Conservation (phyloP, 2,113 vertebrate species). For the Ptychochromis oligacanthus region DNA sequence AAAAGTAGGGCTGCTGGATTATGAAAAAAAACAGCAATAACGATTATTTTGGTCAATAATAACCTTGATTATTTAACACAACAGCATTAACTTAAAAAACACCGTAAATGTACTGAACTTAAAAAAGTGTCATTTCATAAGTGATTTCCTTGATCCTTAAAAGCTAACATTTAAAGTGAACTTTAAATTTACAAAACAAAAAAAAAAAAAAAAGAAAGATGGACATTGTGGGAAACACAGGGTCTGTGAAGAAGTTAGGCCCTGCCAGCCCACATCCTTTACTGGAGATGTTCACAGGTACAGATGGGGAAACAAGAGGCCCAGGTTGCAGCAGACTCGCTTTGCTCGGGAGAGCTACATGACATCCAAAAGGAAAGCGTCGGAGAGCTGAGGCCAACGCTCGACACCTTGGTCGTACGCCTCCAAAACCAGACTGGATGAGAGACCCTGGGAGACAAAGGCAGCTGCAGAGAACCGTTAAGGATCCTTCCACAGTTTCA, state of each 20-base stretch:
- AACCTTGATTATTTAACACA: not conserved
- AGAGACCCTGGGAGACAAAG: not conserved
- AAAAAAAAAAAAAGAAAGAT: not conserved
- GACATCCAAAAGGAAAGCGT: not conserved
- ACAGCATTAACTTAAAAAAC: not conserved
- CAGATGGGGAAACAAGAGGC: not conserved
- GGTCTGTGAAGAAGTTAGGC: not conserved
- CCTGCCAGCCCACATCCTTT: not conserved
- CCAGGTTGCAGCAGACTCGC: not conserved
- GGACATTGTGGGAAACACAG: not conserved
- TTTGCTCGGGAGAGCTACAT: not conserved
- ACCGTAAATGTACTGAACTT: too few relatives aligned
- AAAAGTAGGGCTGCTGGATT: not conserved
- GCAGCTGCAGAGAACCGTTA: not conserved
- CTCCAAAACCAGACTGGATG: not conserved
- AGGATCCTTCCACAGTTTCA: constrained; percentile 1
- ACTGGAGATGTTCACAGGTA: not conserved
- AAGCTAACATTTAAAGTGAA: not conserved
- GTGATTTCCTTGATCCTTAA: not conserved
- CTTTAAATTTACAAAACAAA: not conserved
- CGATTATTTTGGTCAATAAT: not conserved
- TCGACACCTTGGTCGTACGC: not conserved
- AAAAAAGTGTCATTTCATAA: not conserved
- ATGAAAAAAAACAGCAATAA: not conserved
- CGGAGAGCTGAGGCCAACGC: not conserved